Conservation (phyloP, 2,113 vertebrate species). For the Salminus brasiliensis region DNA sequence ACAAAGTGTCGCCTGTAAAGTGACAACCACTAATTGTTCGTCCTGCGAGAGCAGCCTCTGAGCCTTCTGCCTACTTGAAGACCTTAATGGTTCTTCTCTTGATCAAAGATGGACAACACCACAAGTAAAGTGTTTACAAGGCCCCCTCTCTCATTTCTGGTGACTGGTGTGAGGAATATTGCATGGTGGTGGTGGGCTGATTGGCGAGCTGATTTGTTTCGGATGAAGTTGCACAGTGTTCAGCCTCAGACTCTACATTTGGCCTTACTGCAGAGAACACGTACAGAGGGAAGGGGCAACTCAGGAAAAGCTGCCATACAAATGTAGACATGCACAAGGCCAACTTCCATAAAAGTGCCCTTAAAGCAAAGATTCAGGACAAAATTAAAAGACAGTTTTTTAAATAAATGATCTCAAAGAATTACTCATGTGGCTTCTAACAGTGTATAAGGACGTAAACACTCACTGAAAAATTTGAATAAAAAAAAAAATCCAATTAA, state of each 20-base stretch:
- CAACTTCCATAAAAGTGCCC: not conserved
- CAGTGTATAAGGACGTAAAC: too few species aligned
- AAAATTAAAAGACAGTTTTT: too few species aligned
- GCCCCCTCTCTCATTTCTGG: slow-evolving; percentile 33
- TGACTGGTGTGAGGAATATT: slow-evolving; percentile 41
- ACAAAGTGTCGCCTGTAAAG: slow-evolving; percentile 36
- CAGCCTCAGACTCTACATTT: not conserved
- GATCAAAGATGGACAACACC: slow-evolving; percentile 62
- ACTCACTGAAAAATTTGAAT: too few species aligned
- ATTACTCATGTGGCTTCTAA: too few species aligned
- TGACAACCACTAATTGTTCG: slow-evolving; percentile 60
- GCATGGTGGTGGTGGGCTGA: slow-evolving; percentile 52
- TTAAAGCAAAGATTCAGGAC: too few species aligned
- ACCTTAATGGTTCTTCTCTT: slow-evolving; percentile 57
- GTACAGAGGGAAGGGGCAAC: slow-evolving; percentile 7
- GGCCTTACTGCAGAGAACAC: slow-evolving; percentile 14
- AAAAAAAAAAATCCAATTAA: too few species aligned
- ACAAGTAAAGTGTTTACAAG: slow-evolving; percentile 46
- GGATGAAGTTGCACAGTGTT: slow-evolving; percentile 46
- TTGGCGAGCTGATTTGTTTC: slow-evolving; percentile 57
- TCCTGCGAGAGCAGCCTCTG: slow-evolving; percentile 46
- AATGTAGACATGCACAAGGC: not conserved
- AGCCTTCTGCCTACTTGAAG: slow-evolving; percentile 50
- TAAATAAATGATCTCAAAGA: too few species aligned
- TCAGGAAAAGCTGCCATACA: not conserved